A percentile compares a stretch with the other conserved stretches of the same genome.
These are phyloP conservation scores for Forbesichthys agassizii DNA, from an alignment of 2,113 vertebrate species.

Conservation along the genomic window DNA sequence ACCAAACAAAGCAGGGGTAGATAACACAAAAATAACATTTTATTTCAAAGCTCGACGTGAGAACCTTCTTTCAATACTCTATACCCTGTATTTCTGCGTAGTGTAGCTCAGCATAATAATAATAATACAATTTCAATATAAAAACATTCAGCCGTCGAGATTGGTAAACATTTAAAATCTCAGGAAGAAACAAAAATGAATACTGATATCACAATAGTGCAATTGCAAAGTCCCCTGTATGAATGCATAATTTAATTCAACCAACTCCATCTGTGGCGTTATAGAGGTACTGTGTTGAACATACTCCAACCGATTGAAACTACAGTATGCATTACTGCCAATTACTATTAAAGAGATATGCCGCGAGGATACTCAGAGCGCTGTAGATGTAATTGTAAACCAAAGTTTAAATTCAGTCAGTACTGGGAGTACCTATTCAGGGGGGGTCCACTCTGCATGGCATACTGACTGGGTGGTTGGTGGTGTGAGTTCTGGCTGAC, in stretches of 20 bases:
- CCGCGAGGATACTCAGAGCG: no score
- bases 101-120: not conserved
- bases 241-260: slow-evolving; percentile 3
- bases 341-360: no score
- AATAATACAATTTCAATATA: slow-evolving; percentile 10
- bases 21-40: not conserved
- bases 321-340: not conserved
- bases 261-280: slow-evolving; percentile 27
- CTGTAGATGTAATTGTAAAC: no score
- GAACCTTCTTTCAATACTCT: not conserved
- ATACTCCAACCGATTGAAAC: not conserved
- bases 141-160: slow-evolving; percentile 48
- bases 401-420: slow-evolving; percentile 36
- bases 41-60: not conserved
- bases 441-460: slow-evolving; percentile 62
- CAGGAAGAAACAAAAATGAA: slow-evolving; percentile 12
- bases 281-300: not conserved
- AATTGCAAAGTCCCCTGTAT: slow-evolving; percentile 57
- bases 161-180: slow-evolving; percentile 28
- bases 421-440: slow-evolving; percentile 69
- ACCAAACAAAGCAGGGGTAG: slow-evolving; percentile 9
- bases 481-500: slow-evolving; percentile 64
- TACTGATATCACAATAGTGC: slow-evolving; percentile 47
- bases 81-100: not conserved
- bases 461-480: slow-evolving; percentile 63